Percentiles rank a stretch among this genome's conserved stretches.
phyloP scores from a whole-genome alignment of 2,888 invertebrate genomes.

The Dynastes hyllus region DNA sequence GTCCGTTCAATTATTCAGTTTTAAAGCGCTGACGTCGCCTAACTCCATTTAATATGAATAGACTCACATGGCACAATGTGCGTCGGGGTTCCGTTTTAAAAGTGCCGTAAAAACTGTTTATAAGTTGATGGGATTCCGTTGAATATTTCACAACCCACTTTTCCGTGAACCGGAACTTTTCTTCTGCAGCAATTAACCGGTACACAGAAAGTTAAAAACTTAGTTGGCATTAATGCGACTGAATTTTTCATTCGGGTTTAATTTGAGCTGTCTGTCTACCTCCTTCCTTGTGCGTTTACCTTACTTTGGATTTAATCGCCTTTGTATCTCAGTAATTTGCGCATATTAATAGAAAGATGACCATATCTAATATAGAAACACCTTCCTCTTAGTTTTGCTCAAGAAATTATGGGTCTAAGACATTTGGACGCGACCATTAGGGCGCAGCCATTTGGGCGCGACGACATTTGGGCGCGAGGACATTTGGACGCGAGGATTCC shows the following conservation, averaged over 20 bases:
- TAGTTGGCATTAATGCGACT: slow-evolving; percentile 30
- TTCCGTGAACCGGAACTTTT: slow-evolving; percentile 47
- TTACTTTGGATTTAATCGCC: neutral
- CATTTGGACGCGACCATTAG: too few relatives aligned
- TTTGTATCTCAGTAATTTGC: too few relatives aligned
- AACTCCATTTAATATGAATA: slow-evolving; percentile 71
- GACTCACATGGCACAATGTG: slow-evolving; percentile 67
- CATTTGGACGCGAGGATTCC: too few relatives aligned
- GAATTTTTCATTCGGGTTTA: slow-evolving; percentile 42
- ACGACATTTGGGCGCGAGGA: too few relatives aligned
- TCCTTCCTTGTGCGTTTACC: neutral
- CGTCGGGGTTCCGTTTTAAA: slow-evolving; percentile 57
- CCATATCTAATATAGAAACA: too few relatives aligned
- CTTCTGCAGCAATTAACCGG: slow-evolving; percentile 52
- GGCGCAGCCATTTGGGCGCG: too few relatives aligned
- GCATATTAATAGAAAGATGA: too few relatives aligned
- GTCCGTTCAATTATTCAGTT: slow-evolving; percentile 68
- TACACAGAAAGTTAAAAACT: slow-evolving; percentile 49
- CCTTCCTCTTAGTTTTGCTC: too few relatives aligned
- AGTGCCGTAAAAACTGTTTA: slow-evolving; percentile 63
- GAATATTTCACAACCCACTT: slow-evolving; percentile 60
- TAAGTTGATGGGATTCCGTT: slow-evolving; percentile 61
- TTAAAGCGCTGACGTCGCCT: slow-evolving; percentile 68
- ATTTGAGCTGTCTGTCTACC: slow-evolving; percentile 15
- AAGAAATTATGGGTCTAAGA: too few relatives aligned